Conservation (phyloP, 2,797 vertebrate species). For the Lophotriccus pileatus region DNA sequence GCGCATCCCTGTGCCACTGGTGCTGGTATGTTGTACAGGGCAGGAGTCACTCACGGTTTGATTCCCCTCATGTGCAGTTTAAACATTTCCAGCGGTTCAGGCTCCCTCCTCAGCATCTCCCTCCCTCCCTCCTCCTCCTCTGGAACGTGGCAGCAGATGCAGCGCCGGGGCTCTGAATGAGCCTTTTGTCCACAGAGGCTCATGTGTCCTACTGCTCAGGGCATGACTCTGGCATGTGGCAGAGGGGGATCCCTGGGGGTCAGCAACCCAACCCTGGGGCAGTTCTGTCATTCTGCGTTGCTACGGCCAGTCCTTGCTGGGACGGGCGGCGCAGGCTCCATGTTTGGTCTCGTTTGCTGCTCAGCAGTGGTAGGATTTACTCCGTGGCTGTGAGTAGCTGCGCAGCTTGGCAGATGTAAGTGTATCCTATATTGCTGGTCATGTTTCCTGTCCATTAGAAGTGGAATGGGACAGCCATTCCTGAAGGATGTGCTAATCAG, state of each 20-base stretch:
- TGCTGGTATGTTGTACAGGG: accelerated
- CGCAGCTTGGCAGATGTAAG: neutral
- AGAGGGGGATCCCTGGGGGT: neutral
- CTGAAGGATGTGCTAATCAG: neutral
- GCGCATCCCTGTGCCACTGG: neutral
- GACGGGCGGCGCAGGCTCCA: accelerated
- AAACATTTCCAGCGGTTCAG: neutral
- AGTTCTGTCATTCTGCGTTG: neutral
- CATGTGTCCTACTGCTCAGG: neutral
- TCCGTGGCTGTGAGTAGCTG: neutral
- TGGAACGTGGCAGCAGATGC: neutral
- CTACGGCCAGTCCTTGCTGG: accelerated
- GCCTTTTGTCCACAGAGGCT: neutral
- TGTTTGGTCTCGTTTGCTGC: neutral
- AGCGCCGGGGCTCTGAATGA: neutral
- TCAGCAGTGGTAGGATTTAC: neutral
- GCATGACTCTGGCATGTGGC: neutral
- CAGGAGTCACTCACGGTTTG: accelerated
- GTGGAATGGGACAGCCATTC: neutral
- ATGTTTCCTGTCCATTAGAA: neutral
- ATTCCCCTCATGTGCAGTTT: neutral
- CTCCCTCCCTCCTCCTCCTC: neutral
- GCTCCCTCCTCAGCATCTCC: neutral
- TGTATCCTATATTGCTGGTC: neutral
- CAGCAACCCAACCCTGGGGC: accelerated